Evolutionary conservation across 2,888 invertebrate genomes (phyloP), one percentile per base, ranked within the genome.

Genomic region (Ethmia dodecea): DNA sequence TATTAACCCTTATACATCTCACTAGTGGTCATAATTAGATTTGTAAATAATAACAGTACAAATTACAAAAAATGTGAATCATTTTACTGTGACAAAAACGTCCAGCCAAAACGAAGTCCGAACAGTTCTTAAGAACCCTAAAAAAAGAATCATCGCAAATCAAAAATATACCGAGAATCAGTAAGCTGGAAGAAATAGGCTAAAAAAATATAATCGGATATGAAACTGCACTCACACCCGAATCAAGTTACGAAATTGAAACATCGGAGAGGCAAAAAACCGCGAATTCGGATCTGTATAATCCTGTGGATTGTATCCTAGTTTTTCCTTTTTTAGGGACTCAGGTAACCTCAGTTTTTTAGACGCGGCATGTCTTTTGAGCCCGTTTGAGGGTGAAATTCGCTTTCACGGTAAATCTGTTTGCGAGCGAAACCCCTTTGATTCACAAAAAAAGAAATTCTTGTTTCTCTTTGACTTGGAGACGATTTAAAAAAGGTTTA

Each of bases 351-450:
- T 48, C 43, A 55, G 57, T 67, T 73, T 71, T 70, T 62, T 60
- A 51, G 55, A 49, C 54, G 47, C 48, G 47, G 47, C 46, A 42
- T 38, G 50, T 50, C 53, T 55, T 57, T 70, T 61, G 49, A 56
- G 59, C 55, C 50, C 55, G 49, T 58, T 55, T 58, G 62, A 60
- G 69, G 72, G 69, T 63, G 63, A 61, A 70, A 72, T 69, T 70
- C 67, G 69, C 68, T 75, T 75, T 75, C 59, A 75, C 71, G 69
- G 59, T 73, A 77, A 77, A 77, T 77, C 64, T 60, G 58, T 50
- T 56, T 45, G 59, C 45, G 37, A 40, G 55, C 64, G 58, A 59
- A 61, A 71, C 59, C 60, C 64, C 62, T 72, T 77, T 72, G 66
- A 68, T 68, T 63, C 61, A 57, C 37, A 61, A 69, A 66, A 63